Conservation (phyloP, 2,113 vertebrate genomes). For the Mesoclemmys tuberculata region DNA sequence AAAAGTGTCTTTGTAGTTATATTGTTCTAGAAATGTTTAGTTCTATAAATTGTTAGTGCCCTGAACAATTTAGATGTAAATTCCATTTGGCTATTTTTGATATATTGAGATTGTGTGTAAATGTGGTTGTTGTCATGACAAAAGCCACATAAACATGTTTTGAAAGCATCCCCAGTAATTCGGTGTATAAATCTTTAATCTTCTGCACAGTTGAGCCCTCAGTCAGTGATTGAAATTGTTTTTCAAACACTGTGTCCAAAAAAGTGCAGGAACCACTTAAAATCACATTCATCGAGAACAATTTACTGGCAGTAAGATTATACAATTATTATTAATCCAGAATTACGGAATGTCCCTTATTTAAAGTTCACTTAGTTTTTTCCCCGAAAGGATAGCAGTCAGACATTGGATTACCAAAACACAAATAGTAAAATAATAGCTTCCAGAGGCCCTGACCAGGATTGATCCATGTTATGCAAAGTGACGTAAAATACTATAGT, state of each 20-base stretch:
- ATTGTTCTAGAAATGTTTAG: neutral
- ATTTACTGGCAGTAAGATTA: neutral
- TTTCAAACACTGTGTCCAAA: neutral
- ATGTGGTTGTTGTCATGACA: neutral
- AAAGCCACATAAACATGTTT: neutral
- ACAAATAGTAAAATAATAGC: neutral
- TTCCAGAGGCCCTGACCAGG: neutral
- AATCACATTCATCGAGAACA: neutral
- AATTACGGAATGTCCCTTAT: neutral
- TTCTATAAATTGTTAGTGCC: neutral
- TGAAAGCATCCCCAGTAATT: neutral
- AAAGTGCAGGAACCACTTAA: neutral
- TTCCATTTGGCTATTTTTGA: too few relatives aligned
- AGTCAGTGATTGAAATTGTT: neutral
- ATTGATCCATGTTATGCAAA: neutral
- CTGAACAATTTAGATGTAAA: neutral
- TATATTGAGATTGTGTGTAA: neutral
- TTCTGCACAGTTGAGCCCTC: neutral
- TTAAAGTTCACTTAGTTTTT: neutral
- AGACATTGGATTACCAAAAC: neutral
- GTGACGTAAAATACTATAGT: neutral
- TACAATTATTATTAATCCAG: neutral
- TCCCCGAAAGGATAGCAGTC: neutral
- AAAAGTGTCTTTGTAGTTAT: neutral
- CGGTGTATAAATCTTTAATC: neutral